Evolutionary conservation across 2,113 vertebrate genomes (phyloP).

Genomic region (Rhagologus leucostigma): DNA sequence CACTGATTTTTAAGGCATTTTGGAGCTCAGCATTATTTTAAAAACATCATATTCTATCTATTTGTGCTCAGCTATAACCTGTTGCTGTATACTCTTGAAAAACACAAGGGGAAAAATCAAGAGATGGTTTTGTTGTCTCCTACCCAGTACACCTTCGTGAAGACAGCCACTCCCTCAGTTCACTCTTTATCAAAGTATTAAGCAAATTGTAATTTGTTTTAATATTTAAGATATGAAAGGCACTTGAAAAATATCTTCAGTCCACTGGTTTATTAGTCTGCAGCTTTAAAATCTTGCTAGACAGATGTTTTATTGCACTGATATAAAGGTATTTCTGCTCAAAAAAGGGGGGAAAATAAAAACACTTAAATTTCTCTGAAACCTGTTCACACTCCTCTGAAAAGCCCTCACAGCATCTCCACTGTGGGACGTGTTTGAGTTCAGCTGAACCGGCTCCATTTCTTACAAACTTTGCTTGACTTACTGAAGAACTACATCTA

Average conservation of each 20-base stretch:
- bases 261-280: neutral
- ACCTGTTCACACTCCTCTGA: neutral
- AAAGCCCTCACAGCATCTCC: neutral
- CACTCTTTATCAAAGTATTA: neutral
- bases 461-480: neutral
- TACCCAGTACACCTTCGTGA: neutral
- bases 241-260: neutral
- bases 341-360: neutral
- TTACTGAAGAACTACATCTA: neutral
- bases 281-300: neutral
- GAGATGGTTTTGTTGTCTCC: neutral
- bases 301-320: neutral
- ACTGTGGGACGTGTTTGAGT: rapidly evolving
- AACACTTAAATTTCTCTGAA: neutral
- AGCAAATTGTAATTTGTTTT: neutral
- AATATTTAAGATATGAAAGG: neutral
- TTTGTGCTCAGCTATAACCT: neutral
- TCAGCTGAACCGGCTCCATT: neutral
- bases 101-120: neutral
- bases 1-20: neutral
- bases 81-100: neutral
- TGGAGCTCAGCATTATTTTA: neutral
- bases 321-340: neutral
- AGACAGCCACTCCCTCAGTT: neutral
- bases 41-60: neutral